Evolutionary conservation across 2,113 vertebrate species (phyloP), one percentile per base, ranked within the genome.

Genomic region (Cygnus buccinator): DNA sequence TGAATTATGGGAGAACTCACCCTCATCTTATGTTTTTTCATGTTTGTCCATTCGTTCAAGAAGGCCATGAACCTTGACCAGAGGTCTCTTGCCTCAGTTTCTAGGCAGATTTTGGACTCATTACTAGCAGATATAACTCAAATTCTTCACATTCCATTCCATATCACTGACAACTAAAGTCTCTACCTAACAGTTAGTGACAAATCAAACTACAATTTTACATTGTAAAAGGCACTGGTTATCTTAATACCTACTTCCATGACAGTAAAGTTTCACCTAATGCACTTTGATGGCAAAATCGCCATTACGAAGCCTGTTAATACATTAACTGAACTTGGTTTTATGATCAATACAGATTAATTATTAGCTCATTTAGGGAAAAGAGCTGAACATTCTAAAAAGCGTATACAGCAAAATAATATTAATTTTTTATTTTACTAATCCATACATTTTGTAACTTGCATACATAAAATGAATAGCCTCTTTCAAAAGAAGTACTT

Each of bases 171-270:
- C 57, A 80, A 57, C 43, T 73, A 67, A 79, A 85, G 52, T 41
- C 73, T 91, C 74, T 75, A 67, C 16, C 37, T 95, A 75, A 61
- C 11, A 48, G n/a, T 90, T 87, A 74, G 39, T 37, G 44, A 95
- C 92, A 74, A 93, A 91, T 93, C 84, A 89, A 84, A 82, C 20
- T 68, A 31, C 43, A 67, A 84, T 84, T 93, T 94, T 82, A 89
- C 19, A 48, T 25, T 29, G 18, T 76, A 84, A 93, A 84, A 16
- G 35, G 26, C 52, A 61, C 52, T 68, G 43, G 11, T 87, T 94
- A 68, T 91, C 77, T 87, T 91, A 72, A 82, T 57, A 33, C 29
- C 39, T 84, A 33, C 12, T 88, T 94, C 39, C 21, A 23, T 75
- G 61, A 87, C 61, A 89, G 22, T 84, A 92, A 81, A 75, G 35